Conservation (phyloP, 2,113 vertebrate genomes). For the Aspiorhynchus laticeps region DNA sequence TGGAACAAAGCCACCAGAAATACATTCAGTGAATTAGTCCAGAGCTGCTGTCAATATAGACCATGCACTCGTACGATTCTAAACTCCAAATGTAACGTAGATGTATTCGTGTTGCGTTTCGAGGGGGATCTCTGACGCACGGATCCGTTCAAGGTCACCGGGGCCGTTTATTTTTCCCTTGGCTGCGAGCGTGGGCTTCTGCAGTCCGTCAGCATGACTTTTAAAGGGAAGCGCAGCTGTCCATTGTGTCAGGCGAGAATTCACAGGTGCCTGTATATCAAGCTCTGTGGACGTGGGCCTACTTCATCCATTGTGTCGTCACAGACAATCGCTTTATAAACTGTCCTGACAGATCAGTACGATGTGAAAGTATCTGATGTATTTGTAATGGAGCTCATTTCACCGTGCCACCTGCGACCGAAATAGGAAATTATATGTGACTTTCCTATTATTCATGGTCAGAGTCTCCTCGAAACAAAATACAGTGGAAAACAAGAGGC, state of each 20-base stretch:
- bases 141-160: constrained; percentile 31
- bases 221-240: constrained; percentile 53
- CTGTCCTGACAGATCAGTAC: not conserved
- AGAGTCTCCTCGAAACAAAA: not conserved
- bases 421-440: constrained; percentile 11
- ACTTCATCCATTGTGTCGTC: not conserved
- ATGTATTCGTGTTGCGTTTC: not conserved
- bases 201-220: constrained; percentile 17
- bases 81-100: not conserved
- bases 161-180: constrained; percentile 22
- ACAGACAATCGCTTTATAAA: not conserved
- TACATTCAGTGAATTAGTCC: constrained; percentile 29
- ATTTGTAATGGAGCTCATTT: not conserved
- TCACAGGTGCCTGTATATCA: constrained; percentile 39
- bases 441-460: not conserved
- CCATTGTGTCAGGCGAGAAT: constrained; percentile 19
- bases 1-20: constrained; percentile 13
- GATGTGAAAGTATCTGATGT: not conserved
- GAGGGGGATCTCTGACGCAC: constrained; percentile 22
- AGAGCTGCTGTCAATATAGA: not conserved
- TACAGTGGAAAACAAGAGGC: not conserved
- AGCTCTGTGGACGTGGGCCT: not conserved
- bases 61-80: not conserved
- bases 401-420: not conserved
- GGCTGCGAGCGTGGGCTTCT: not conserved